phyloP scores from a whole-genome alignment of 2,113 vertebrate genomes.

The Hyperopisus bebe region DNA sequence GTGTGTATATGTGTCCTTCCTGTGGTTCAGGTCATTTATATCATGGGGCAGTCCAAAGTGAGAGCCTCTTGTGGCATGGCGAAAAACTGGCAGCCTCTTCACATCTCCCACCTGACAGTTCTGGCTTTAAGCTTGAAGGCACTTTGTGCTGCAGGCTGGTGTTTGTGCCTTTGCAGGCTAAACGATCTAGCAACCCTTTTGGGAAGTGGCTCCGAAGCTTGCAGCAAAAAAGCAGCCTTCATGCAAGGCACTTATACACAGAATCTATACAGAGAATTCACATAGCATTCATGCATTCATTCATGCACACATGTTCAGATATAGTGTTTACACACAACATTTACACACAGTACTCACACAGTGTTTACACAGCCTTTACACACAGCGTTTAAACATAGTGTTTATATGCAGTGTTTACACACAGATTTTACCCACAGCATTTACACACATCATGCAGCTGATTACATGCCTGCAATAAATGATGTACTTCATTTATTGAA shows the following conservation, averaged over 20 bases:
- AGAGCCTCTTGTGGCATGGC: background rate
- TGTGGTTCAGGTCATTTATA: background rate
- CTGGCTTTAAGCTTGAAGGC: background rate
- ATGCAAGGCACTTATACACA: background rate
- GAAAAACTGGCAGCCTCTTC: background rate
- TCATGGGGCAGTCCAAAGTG: background rate
- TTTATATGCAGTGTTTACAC: background rate
- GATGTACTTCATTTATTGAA: background rate
- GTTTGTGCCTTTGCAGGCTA: background rate
- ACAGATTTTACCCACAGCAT: background rate
- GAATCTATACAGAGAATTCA: background rate
- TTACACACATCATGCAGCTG: background rate
- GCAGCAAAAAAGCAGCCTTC: background rate
- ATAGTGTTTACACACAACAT: background rate
- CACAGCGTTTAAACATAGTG: background rate
- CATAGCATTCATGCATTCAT: background rate
- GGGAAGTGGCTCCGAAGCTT: background rate
- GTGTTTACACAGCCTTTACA: background rate
- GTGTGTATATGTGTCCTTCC: background rate
- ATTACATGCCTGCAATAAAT: background rate
- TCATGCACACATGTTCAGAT: background rate
- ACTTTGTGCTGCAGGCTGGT: background rate
- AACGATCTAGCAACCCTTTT: background rate
- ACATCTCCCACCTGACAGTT: background rate
- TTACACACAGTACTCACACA: background rate